Base-by-base conservation (phyloP, 2,113 vertebrate species). In the Crotalus helleri region DNA sequence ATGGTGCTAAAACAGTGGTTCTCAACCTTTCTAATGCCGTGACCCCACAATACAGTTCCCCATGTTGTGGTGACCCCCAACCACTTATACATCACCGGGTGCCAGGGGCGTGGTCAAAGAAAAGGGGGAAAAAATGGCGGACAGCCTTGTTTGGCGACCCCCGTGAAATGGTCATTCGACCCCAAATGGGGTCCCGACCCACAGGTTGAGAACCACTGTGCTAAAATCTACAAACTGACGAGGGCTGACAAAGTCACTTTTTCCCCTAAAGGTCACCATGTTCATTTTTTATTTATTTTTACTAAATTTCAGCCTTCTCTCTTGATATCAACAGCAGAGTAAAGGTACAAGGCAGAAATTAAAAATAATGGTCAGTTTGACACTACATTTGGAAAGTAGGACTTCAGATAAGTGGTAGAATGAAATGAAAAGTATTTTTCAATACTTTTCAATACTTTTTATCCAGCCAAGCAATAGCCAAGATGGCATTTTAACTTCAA, bases 1-100 rank as follows among this genome's bases (percentile, higher is more conserved):
- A 96, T 33, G 98, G 98, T 98, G 98, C 98, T 98, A 97, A 95
- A 94, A 97, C 39, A 39, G 39, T 39, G 39, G 39, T 39, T 39
- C 39, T 39, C 39, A 39, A 39, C 39, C 2, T 39, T 39, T 39
- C 39, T 39, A 39, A 39, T 39, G 39, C 39, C 39, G 39, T 39
- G 39, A 39, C 39, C 39, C 39, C 39, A 39, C 2, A 39, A 39
- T 39, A 39, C 39, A 39, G 39, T 39, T 39, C 39, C 39, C 39
- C 39, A 39, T 39, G 39, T 39, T 39, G 39, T 39, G 39, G 39
- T 39, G 39, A 39, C 39, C 39, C 39, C 39, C 39, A 39, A 39
- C 39, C 39, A 39, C 39, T 39, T 39, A 39, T 39, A 39, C 39
- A 39, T 39, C 39, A 39, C 39, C 39, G 39, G 39, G 39, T 39